Evolutionary conservation across 2,113 vertebrate genomes (phyloP), one percentile per base, ranked within the genome.

Genomic region (Phasianus colchicus): DNA sequence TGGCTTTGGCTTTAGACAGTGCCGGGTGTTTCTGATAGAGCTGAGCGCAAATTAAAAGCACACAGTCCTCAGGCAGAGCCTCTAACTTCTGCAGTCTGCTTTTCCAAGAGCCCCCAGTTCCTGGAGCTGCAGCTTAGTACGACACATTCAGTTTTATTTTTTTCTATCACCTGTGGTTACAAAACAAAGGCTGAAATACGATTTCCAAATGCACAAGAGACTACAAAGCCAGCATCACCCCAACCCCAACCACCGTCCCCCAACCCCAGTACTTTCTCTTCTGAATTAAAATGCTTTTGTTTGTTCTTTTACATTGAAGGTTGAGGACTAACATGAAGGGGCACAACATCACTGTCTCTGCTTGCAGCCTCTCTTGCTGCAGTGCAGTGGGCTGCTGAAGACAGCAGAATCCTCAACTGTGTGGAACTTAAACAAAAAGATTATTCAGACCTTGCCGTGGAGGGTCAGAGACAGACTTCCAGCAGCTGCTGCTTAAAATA

Each of bases 401-500:
- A 22, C 38, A n/a, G 60, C 18, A 83, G 55, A 42, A 21, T 14
- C 83, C 25, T 73, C 50, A 71, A 7, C 13, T 22, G 29, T 18
- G 54, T 32, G 32, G 69, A 81, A 81, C 61, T 74, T 67, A 60
- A 93, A 92, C 71, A 34, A 1, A 50, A 1, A 38, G 38, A 71
- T 80, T 92, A 88, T 89, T 93, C 88, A 88, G 55, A 64, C 27
- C 22, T 40, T 38, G 38, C 18, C 83, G 55, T 8, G 2, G 34
- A 89, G 38, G 55, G 64, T 63, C 47, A 86, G 85, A 91, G 82
- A 57, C 89, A 91, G 79, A 66, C 47, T 93, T 93, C 30, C 77
- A 72, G 82, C 75, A 94, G 79, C 61, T 77, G 75, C 55, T 74
- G 60, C 95, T 95, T 92, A 97, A 97, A 97, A 97, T 95, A 97